phyloP scores from a whole-genome alignment of 2,888 invertebrate species.

The Campoplex capitator region DNA sequence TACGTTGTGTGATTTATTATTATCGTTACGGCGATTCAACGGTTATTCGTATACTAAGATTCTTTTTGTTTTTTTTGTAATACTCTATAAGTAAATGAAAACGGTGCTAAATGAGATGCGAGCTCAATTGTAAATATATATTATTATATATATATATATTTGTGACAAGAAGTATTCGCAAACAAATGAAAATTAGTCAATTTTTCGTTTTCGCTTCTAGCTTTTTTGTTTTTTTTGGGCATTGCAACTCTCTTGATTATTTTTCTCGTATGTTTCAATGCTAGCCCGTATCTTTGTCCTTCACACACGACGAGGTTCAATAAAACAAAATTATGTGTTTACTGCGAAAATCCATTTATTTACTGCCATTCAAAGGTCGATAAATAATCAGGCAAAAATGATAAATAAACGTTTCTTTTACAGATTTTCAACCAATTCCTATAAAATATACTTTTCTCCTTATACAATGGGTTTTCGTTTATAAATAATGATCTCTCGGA shows the following conservation, averaged over 20 bases:
- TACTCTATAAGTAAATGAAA: neutral
- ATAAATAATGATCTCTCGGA: too few species aligned
- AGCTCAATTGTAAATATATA: constrained; percentile 38
- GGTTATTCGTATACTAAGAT: constrained; percentile 35
- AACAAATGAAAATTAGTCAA: neutral
- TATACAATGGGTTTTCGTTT: neutral
- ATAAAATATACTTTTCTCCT: constrained; percentile 7
- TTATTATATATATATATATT: constrained; percentile 35
- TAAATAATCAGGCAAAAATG: neutral
- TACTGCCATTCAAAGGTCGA: neutral
- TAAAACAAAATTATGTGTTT: constrained; percentile 1
- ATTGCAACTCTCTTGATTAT: constrained; percentile 16
- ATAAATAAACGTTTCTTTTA: constrained; percentile 31
- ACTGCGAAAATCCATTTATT: constrained; percentile 38
- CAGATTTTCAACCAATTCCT: constrained; percentile 17
- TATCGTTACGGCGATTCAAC: constrained; percentile 24
- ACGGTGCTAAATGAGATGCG: constrained; percentile 43
- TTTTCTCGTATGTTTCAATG: neutral
- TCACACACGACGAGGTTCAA: neutral
- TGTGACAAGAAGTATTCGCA: neutral
- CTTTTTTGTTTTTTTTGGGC: neutral
- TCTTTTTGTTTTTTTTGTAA: neutral
- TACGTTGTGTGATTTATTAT: constrained; percentile 24
- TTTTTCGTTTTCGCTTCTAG: neutral
- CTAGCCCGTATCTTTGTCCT: neutral